Base-by-base conservation (phyloP, 2,113 vertebrate genomes). In the Caranx ignobilis region DNA sequence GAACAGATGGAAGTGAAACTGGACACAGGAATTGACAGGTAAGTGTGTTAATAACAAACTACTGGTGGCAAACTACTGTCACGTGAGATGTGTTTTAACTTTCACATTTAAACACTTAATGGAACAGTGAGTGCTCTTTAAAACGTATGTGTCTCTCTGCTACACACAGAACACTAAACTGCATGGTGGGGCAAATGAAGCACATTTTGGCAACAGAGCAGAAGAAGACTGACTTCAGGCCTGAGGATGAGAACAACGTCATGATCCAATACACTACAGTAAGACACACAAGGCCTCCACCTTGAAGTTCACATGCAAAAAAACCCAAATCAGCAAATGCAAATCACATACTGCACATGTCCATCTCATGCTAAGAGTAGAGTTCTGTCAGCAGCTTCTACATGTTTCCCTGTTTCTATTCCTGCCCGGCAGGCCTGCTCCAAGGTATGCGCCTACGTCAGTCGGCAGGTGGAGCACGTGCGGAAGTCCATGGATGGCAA, bases 1-100 rank as follows among this genome's bases (percentile, higher is more conserved):
- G 98, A 99, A 78, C 98, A 99, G 89, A 99, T 99, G 98, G 98
- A 99, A 91, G 97, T 99, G 77, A 99, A 99, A 92, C 92, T 99
- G 93, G 98, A 99, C 93, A 97, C 96, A 39, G 98, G 98, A 81
- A 99, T 99, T 66, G 98, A 99, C 90, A 96, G 98, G 98, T 95
- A 93, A 95, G 96, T 95, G 57, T 73, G 2, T 60, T 82, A 26
- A 2, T 6, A 35, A 52, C 5, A 18, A 26, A 26, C 26, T 26
- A 26, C 26, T 26, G 26, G 3, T 18, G 3, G 12, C 16, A 18
- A 60, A 50, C 2, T 6, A 11, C 18, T 55, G 31, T 57, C 19
- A 35, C 2, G 3, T 12, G 11, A 62, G 56, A 57, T 62, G 39
- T 60, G 56, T 83, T 57, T 64, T 66, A 43, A 37, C 18, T 11